Base-by-base conservation (phyloP, 1,140 invertebrate genomes). In the Drosophila sp. region DNA sequence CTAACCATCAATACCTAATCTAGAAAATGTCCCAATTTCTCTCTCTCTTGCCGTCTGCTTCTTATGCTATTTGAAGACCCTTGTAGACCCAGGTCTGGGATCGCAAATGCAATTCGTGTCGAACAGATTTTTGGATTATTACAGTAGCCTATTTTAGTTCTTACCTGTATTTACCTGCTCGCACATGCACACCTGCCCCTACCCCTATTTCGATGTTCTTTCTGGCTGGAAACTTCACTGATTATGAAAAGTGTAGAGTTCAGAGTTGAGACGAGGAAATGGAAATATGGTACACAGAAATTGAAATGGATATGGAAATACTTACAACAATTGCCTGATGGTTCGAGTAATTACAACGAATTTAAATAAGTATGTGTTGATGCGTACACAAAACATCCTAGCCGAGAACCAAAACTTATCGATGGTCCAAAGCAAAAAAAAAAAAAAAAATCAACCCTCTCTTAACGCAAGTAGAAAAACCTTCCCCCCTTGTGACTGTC, bases 301-400 rank as follows among this genome's bases (percentile, higher is more conserved):
- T n/a, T n/a, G 38, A 32, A 29, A 51, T 9, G 25, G 5, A 27
- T 3, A 27, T 13, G 58, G 38, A 53, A 16, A 18, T 45, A 16
- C 41, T 8, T 9, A 50, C 25, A 50, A 50, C 46, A 14, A 8
- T 27, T 46, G 18, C 6, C 29, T n/a, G 41, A 36, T 54, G 43
- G 25, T 45, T 51, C 11, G 51, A 48, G 57, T 70, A 70, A 74
- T 70, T 63, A 74, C 27, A 34, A 21, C 50, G 57, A 56, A 36
- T 74, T 74, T 41, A 61, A 70, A 70, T 74, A 69, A 70, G 72
- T 70, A 58, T 74, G 72, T 74, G 65, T 70, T 70, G 71, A 21
- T 21, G 21, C 21, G n/a, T 21, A 69, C 56, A 72, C 70, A 67
- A 62, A 59, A 38, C 43, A 66, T 13, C 14, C 40, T 61, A 56